A percentile compares a stretch with the other conserved stretches of the same genome.
Conservation (phyloP, 37 sponge, comb jelly and placozoan genomes). For the Dysidea cf. avara region DNA sequence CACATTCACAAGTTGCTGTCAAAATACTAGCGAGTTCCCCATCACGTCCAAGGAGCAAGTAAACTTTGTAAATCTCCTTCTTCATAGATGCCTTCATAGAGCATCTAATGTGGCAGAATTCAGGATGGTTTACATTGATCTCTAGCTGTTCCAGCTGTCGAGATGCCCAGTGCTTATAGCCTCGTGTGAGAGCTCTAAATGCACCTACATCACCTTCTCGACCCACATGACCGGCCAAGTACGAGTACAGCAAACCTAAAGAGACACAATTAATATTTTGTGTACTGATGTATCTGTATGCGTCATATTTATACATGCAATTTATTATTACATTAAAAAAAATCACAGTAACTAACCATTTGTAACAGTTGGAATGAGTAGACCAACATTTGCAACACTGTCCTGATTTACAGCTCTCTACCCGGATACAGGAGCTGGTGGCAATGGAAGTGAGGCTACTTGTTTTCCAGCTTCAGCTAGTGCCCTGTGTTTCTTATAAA, state of each 20-base stretch:
- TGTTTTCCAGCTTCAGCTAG: slow-evolving; percentile 3
- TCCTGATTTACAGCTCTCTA: slow-evolving; percentile 1
- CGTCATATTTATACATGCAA: too few species aligned
- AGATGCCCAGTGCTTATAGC: slow-evolving; percentile 36
- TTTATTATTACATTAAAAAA: too few species aligned
- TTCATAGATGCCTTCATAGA: slow-evolving; percentile 41
- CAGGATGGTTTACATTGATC: slow-evolving; percentile 31
- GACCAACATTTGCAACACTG: background rate
- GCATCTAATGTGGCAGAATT: slow-evolving; percentile 31
- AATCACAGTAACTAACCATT: background rate
- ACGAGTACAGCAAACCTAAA: slow-evolving; percentile 12
- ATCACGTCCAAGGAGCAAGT: slow-evolving; percentile 6
- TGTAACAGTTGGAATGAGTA: slow-evolving; percentile 3
- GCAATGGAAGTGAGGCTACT: background rate
- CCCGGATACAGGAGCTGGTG: slow-evolving; percentile 1
- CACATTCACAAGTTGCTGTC: slow-evolving; percentile 22
- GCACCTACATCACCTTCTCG: slow-evolving; percentile 17
- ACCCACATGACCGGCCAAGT: slow-evolving; percentile 25
- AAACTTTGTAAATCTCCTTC: slow-evolving; percentile 11
- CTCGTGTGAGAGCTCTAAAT: slow-evolving; percentile 32
- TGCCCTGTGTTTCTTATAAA: background rate
- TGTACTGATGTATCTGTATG: too few species aligned
- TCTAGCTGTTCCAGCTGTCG: slow-evolving; percentile 27
- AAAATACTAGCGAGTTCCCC: background rate
- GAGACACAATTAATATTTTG: background rate